A percentile compares a stretch with the other conserved stretches of the same genome.
phyloP scores from a whole-genome alignment of 2,888 invertebrate species.

The Philereme vetulata region DNA sequence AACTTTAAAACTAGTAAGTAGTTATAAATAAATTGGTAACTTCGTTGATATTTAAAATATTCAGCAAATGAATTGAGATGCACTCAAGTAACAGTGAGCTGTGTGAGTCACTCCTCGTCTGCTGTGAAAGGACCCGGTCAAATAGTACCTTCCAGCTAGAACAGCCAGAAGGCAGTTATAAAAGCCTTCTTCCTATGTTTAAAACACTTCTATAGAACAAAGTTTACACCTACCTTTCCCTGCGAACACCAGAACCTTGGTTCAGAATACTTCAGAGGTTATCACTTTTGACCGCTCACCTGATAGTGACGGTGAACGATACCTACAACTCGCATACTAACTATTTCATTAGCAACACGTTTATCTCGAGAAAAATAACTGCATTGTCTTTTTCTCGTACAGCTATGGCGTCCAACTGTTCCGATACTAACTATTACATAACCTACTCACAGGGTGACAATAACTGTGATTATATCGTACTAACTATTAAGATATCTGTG shows the following conservation, averaged over 20 bases:
- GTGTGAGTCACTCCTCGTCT: too few relatives aligned
- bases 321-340: slow-evolving; percentile 3
- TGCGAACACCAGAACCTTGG: slow-evolving; percentile 2
- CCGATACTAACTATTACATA: too few relatives aligned
- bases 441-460: slow-evolving; percentile 1
- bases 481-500: slow-evolving; percentile 9
- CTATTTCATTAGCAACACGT: slow-evolving; percentile 14
- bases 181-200: too few relatives aligned
- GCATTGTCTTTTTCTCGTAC: background rate
- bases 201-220: background rate
- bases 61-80: too few relatives aligned
- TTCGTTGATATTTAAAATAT: too few relatives aligned
- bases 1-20: too few relatives aligned
- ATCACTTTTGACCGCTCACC: slow-evolving; percentile 12
- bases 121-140: too few relatives aligned
- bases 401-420: background rate
- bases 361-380: background rate
- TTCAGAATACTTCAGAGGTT: slow-evolving; percentile 10
- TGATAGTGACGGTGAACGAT: slow-evolving; percentile 4
- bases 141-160: too few relatives aligned
- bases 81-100: too few relatives aligned
- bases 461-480: background rate
- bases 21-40: too few relatives aligned
- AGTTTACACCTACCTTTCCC: slow-evolving; percentile 6
- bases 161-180: too few relatives aligned